Conservation (phyloP, 1,140 invertebrate genomes). For the Calephelis virginiensis region DNA sequence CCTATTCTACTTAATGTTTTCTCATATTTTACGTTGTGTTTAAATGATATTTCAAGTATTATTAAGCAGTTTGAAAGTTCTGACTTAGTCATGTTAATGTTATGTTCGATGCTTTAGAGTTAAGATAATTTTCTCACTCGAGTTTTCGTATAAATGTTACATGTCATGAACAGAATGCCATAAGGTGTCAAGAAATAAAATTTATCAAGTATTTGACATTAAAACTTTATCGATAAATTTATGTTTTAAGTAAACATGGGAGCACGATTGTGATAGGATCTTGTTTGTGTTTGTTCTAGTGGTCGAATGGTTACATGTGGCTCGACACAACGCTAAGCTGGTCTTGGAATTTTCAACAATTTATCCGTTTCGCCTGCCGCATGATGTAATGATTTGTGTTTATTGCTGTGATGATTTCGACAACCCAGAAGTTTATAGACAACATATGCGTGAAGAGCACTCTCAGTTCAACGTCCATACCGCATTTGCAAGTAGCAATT, state of each 20-base stretch:
- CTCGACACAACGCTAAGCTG: slow-evolving; percentile 61
- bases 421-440: slow-evolving; percentile 40
- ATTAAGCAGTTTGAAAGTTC: no score
- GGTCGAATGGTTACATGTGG: slow-evolving; percentile 40
- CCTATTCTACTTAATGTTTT: no score
- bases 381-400: slow-evolving; percentile 55
- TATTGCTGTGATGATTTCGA: slow-evolving; percentile 60
- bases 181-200: no score
- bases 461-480: slow-evolving; percentile 41
- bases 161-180: no score
- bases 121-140: no score
- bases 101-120: no score
- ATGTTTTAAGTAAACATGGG: neutral
- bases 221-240: no score
- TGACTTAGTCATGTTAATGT: no score
- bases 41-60: no score
- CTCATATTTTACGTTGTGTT: no score
- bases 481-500: slow-evolving; percentile 44
- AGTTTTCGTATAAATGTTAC: no score
- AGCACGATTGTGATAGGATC: slow-evolving; percentile 29
- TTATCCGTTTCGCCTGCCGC: slow-evolving; percentile 62
- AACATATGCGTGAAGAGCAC: slow-evolving; percentile 46
- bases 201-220: no score
- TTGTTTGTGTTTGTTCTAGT: slow-evolving; percentile 50
- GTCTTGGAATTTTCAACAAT: slow-evolving; percentile 61